These are phyloP conservation scores for Procambarus virginalis DNA, from an alignment of 1,140 invertebrate genomes.

Conservation along the genomic window DNA sequence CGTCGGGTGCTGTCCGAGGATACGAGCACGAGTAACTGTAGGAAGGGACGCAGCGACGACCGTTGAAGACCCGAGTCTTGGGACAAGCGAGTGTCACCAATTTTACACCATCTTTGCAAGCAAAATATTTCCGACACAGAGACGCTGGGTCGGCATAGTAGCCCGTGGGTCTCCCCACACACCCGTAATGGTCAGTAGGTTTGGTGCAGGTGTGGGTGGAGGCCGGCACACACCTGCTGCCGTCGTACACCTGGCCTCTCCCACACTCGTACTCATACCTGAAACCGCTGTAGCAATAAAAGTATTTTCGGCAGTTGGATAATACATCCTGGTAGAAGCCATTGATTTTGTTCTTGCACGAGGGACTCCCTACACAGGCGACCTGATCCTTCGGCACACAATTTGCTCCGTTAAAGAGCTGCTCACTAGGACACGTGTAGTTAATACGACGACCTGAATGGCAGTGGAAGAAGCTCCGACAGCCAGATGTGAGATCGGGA, in stretches of 20 bases:
- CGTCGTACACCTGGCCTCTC: conserved; percentile 5
- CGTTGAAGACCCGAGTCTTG: conserved; percentile 5
- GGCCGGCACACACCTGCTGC: conserved; percentile 27
- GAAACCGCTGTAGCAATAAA: conserved; percentile 21
- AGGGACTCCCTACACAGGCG: not conserved
- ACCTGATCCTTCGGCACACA: conserved; percentile 3
- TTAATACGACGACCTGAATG: not conserved
- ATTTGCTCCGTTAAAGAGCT: conserved; percentile 4
- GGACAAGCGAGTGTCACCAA: conserved; percentile 20
- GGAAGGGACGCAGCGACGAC: conserved; percentile 17
- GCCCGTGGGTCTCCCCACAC: not conserved
- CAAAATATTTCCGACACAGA: conserved; percentile 11
- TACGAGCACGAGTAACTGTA: not conserved
- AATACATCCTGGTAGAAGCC: conserved; percentile 22
- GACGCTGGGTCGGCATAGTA: not conserved
- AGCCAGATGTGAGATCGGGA: conserved; percentile 4
- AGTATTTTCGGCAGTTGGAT: conserved; percentile 8
- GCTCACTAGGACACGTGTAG: not conserved
- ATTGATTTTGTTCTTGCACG: conserved; percentile 1
- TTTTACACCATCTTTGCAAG: conserved; percentile 22
- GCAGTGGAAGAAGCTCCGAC: conserved; percentile 21
- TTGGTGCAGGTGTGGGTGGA: conserved; percentile 16
- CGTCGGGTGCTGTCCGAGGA: not conserved
- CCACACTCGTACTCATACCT: conserved; percentile 17
- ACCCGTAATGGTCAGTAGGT: not conserved